Conservation (phyloP, 1,140 invertebrate genomes). For the Musca vetustissima region DNA sequence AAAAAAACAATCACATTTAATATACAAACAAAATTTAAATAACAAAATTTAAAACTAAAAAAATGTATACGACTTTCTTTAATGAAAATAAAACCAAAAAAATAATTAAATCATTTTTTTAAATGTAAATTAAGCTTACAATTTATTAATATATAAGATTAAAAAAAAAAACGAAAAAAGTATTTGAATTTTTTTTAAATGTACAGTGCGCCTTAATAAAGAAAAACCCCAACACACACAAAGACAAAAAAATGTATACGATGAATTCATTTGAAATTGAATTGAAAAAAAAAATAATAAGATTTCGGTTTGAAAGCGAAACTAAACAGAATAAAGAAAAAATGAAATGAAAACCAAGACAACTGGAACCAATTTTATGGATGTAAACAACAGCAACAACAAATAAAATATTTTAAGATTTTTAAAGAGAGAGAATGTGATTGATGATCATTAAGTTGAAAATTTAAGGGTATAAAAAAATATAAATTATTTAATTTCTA, state of each 20-base stretch:
- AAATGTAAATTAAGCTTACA: constrained; percentile 14
- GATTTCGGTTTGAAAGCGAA: constrained; percentile 8
- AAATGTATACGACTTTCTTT: constrained; percentile 21
- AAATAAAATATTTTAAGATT: neutral
- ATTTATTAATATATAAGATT: constrained; percentile 1
- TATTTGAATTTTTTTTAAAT: constrained; percentile 20
- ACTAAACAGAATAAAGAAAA: constrained; percentile 1
- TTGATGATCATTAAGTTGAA: too few relatives aligned
- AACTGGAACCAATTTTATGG: constrained; percentile 5
- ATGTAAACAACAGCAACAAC: constrained; percentile 1
- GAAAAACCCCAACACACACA: constrained; percentile 24
- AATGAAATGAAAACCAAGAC: neutral
- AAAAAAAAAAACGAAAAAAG: too few relatives aligned
- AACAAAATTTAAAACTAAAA: constrained; percentile 2
- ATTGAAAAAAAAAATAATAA: neutral
- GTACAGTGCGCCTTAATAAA: constrained; percentile 23
- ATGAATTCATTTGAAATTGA: constrained; percentile 28
- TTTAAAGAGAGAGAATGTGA: too few relatives aligned
- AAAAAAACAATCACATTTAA: constrained; percentile 16
- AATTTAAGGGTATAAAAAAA: too few relatives aligned
- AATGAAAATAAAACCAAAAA: constrained; percentile 3
- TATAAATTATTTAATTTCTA: too few relatives aligned
- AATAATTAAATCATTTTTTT: constrained; percentile 8
- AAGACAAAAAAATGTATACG: constrained; percentile 13
- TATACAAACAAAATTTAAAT: neutral